These are phyloP conservation scores for Tolypeutes matacus DNA, from an alignment of 2,797 vertebrate genomes.

Conservation along the genomic window DNA sequence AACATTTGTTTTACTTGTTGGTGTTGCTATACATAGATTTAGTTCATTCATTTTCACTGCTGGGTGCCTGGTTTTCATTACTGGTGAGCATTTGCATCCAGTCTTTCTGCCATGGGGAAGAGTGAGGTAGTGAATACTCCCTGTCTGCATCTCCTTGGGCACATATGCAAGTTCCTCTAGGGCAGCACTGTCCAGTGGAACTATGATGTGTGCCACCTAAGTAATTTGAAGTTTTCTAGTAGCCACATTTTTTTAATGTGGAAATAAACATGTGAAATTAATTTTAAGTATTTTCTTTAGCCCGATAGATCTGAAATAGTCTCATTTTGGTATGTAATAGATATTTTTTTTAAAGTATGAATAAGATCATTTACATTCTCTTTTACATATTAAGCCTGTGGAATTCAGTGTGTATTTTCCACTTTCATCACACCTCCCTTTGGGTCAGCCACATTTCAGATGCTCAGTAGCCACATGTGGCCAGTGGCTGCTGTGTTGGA, in stretches of 20 bases:
- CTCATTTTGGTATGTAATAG: not conserved
- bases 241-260: not conserved
- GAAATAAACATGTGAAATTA: slow-evolving; percentile 32
- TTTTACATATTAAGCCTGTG: not conserved
- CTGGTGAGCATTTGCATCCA: not conserved
- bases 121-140: not conserved
- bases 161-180: not conserved
- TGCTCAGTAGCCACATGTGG: not conserved
- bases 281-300: slow-evolving; percentile 33
- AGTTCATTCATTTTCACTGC: not conserved
- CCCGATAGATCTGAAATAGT: not conserved
- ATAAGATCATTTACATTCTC: not conserved
- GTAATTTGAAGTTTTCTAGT: too few relatives aligned
- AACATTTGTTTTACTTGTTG: not conserved
- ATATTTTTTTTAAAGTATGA: not conserved
- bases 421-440: not conserved
- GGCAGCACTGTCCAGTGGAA: not conserved
- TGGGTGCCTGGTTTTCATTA: not conserved
- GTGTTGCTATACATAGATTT: not conserved
- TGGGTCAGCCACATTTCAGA: not conserved
- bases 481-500: not conserved
- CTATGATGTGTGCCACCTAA: not conserved
- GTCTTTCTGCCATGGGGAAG: not conserved
- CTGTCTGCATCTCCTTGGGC: not conserved
- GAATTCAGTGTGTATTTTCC: not conserved